phyloP scores from a whole-genome alignment of 2,888 invertebrate species.

The Phorcus lineatus region DNA sequence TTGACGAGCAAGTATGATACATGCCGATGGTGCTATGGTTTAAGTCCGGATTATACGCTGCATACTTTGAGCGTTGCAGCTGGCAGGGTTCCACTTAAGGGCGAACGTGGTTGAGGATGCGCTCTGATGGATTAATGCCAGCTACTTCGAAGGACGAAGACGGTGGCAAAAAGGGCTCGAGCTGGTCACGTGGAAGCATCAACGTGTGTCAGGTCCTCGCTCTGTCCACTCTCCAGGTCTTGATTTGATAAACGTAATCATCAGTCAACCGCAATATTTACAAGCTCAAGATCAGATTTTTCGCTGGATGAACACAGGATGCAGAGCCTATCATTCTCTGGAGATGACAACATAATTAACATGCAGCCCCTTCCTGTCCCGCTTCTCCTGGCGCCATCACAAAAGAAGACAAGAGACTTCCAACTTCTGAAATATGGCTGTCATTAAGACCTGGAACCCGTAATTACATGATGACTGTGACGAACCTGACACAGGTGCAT shows the following conservation, averaged over 20 bases:
- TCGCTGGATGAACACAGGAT: neutral
- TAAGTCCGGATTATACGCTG: neutral
- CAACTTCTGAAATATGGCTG: neutral
- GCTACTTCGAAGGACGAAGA: neutral
- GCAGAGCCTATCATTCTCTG: neutral
- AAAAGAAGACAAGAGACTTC: neutral
- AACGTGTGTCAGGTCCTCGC: neutral
- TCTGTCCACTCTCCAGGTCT: neutral
- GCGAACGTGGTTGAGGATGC: neutral
- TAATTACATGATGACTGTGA: neutral
- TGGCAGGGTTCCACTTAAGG: neutral
- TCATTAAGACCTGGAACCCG: neutral
- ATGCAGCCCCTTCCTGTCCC: neutral
- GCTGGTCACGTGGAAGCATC: neutral
- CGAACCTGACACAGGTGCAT: neutral
- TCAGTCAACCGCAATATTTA: neutral
- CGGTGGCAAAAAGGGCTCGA: neutral
- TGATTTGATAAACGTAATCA: neutral
- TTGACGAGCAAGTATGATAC: neutral
- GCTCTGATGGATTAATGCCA: neutral
- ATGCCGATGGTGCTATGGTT: neutral
- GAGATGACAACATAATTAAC: constrained; percentile 7
- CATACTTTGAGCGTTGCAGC: neutral
- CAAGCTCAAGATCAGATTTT: constrained; percentile 1
- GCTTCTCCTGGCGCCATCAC: neutral